Conservation (phyloP, 1,140 invertebrate genomes). For the Campoletis sonorensis region DNA sequence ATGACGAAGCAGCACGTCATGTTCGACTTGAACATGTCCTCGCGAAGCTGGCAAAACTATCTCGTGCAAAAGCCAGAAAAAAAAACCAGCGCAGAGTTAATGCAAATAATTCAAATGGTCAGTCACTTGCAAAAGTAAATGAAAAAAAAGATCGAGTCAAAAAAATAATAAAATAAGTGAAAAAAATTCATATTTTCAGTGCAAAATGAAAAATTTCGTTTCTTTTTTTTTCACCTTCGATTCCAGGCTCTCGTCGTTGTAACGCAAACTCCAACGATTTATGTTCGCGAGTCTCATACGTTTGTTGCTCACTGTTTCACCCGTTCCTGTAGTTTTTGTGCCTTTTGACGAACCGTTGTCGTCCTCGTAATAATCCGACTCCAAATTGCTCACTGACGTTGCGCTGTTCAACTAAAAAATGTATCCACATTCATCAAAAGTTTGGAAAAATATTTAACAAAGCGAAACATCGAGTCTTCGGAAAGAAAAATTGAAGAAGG, state of each 20-base stretch:
- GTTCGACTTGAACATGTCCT: slow-evolving; percentile 96
- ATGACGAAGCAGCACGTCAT: slow-evolving; percentile 94
- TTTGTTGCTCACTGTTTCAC: slow-evolving; percentile 95
- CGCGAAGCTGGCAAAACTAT: slow-evolving; percentile 90
- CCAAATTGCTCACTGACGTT: slow-evolving; percentile 74
- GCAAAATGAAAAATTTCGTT: background rate
- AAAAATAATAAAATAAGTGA: no score
- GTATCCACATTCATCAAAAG: no score
- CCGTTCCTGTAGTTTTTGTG: slow-evolving; percentile 65
- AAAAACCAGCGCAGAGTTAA: background rate
- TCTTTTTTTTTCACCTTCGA: slow-evolving; percentile 76
- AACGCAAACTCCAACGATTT: slow-evolving; percentile 89
- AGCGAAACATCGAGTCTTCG: no score
- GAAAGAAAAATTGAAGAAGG: slow-evolving; percentile 27
- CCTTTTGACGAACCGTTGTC: slow-evolving; percentile 67
- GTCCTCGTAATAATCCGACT: slow-evolving; percentile 73
- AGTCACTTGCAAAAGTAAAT: background rate
- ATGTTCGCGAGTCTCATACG: slow-evolving; percentile 92
- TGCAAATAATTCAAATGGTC: background rate
- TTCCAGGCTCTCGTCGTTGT: slow-evolving; percentile 86
- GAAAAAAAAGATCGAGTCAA: no score
- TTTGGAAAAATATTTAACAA: no score
- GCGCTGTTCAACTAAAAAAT: slow-evolving; percentile 74
- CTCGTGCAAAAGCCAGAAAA: slow-evolving; percentile 49
- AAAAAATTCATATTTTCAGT: no score